Evolutionary conservation across 2,797 vertebrate species (phyloP).

Genomic region (Hoplostethus atlanticus): DNA sequence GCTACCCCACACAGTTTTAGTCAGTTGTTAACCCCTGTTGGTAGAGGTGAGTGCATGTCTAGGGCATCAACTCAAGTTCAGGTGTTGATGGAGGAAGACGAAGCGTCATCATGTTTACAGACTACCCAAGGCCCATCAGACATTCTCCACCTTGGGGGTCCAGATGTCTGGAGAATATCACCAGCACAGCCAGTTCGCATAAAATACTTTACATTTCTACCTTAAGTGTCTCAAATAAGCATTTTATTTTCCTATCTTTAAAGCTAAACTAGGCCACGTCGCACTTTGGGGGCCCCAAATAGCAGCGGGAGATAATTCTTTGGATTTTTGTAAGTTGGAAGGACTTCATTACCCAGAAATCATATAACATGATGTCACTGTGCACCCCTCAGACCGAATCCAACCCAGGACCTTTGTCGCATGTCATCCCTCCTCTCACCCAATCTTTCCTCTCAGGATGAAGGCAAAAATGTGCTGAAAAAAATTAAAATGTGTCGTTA

Average conservation of each 20-base stretch:
- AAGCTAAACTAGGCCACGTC: background rate
- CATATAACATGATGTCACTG: no score
- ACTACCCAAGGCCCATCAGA: slow-evolving; percentile 12
- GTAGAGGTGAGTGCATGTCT: background rate
- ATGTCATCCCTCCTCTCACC: no score
- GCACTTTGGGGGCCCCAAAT: slow-evolving; percentile 16
- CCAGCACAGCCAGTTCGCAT: slow-evolving; percentile 26
- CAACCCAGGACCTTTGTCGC: no score
- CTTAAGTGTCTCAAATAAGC: slow-evolving; percentile 24
- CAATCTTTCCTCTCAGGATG: no score
- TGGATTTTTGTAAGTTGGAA: no score
- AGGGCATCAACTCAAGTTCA: background rate
- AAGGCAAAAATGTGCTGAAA: no score
- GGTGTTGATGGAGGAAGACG: slow-evolving; percentile 1
- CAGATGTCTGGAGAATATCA: slow-evolving; percentile 26
- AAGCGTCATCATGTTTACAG: slow-evolving; percentile 67
- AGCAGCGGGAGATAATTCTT: background rate
- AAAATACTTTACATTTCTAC: slow-evolving; percentile 12
- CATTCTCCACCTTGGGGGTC: slow-evolving; percentile 20
- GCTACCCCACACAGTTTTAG: background rate
- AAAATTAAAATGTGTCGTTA: background rate
- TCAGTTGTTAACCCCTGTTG: background rate
- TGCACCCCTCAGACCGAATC: no score
- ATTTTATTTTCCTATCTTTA: slow-evolving; percentile 33
- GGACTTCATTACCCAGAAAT: no score